A percentile compares a stretch with the other conserved stretches of the same genome.
These are phyloP conservation scores for Theocolax elegans DNA, from an alignment of 1,140 invertebrate species.

Conservation along the genomic window DNA sequence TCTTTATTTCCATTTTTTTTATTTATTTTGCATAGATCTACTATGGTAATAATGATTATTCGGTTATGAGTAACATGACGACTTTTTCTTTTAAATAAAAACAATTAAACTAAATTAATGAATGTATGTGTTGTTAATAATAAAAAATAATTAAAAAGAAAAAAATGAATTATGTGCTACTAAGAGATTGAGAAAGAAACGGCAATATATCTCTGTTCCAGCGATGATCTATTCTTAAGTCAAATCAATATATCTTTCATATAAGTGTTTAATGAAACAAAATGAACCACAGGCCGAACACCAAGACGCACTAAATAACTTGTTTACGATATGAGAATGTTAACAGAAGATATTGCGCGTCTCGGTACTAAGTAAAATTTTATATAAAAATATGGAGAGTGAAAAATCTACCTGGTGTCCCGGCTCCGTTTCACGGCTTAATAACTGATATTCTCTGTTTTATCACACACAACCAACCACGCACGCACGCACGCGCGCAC, in stretches of 20 bases:
- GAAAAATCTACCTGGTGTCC: conserved; percentile 38
- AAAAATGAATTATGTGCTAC: conserved; percentile 4
- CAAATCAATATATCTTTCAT: conserved; percentile 30
- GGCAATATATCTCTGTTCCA: neutral
- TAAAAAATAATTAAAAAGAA: conserved; percentile 19
- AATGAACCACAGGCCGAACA: conserved; percentile 29
- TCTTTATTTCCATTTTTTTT: conserved; percentile 28
- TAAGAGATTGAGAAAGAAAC: conserved; percentile 15
- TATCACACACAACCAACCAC: too few species aligned
- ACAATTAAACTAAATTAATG: conserved; percentile 8
- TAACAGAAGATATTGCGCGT: neutral
- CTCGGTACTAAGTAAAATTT: conserved; percentile 31
- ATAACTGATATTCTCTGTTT: conserved; percentile 23
- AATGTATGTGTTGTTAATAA: too few species aligned
- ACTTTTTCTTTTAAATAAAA: conserved; percentile 33
- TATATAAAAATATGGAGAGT: conserved; percentile 43
- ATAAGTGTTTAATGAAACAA: too few species aligned
- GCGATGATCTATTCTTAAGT: conserved; percentile 12
- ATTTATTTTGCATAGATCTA: conserved; percentile 21
- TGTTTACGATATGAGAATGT: neutral
- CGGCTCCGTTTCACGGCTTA: conserved; percentile 32
- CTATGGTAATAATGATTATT: conserved; percentile 31
- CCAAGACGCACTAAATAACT: conserved; percentile 8
- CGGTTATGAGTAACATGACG: too few species aligned
- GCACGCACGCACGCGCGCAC: conserved; percentile 1